Percentiles rank a stretch among this genome's conserved stretches.
Conservation (phyloP, 2,797 vertebrate species). For the Chelonia mydas region DNA sequence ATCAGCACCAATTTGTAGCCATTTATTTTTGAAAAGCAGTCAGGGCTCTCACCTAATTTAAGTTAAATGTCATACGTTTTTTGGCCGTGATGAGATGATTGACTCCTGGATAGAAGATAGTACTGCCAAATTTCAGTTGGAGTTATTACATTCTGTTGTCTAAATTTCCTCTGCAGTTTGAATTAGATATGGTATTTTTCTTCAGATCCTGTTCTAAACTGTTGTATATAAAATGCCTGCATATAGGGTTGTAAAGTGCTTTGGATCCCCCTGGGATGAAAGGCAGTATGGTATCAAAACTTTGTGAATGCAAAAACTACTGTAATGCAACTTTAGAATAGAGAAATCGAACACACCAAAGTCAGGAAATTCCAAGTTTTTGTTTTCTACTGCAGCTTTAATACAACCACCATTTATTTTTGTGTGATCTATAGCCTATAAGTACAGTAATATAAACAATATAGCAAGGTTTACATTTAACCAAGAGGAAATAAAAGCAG, state of each 20-base stretch:
- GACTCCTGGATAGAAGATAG: neutral
- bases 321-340: rapidly evolving
- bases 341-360: neutral
- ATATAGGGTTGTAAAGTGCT: neutral
- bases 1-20: too few species aligned
- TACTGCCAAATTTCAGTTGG: neutral
- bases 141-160: too few species aligned
- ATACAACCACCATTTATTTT: neutral
- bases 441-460: neutral
- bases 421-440: rapidly evolving
- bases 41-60: neutral
- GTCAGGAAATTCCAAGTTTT: neutral
- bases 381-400: neutral
- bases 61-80: neutral
- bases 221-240: rapidly evolving
- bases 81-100: neutral
- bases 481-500: neutral
- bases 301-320: neutral
- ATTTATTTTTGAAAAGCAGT: neutral
- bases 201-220: neutral
- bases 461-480: neutral
- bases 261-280: neutral
- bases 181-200: slow-evolving; percentile 53
- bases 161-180: neutral
- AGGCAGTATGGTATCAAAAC: neutral